A percentile compares a stretch with the other conserved stretches of the same genome.
Evolutionary conservation across 2,113 vertebrate species (phyloP).

Genomic region (Siniperca chuatsi): DNA sequence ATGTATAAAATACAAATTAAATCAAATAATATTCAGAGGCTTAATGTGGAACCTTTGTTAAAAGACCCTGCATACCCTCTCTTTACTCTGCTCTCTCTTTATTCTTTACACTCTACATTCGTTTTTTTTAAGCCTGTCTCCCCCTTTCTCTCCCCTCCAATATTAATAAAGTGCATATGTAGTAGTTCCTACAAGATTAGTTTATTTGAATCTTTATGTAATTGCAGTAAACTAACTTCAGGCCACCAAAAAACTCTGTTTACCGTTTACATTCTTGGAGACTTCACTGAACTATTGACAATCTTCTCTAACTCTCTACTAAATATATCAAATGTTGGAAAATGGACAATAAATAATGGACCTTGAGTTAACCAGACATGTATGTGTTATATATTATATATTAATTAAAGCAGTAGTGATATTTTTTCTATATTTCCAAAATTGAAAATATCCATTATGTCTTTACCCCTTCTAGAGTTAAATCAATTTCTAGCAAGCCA

Average conservation of each 20-base stretch:
- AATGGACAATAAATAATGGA: too few relatives aligned
- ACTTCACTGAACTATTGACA: neutral
- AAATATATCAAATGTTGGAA: too few relatives aligned
- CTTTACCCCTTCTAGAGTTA: neutral
- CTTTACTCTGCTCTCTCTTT: neutral
- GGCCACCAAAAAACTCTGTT: neutral
- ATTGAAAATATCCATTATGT: neutral
- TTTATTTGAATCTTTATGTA: neutral
- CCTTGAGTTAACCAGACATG: too few relatives aligned
- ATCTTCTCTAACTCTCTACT: too few relatives aligned
- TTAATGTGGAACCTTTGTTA: neutral
- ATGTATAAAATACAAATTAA: slow-evolving; percentile 8
- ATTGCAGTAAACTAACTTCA: neutral
- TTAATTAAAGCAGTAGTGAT: too few relatives aligned
- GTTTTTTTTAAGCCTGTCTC: neutral
- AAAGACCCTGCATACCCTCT: neutral
- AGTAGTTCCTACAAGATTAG: neutral
- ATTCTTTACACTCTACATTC: neutral
- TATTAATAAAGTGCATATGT: neutral
- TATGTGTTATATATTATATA: too few relatives aligned
- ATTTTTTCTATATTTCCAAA: too few relatives aligned
- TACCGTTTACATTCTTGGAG: neutral
- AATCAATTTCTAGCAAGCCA: neutral
- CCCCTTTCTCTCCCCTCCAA: neutral
- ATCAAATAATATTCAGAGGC: slow-evolving; percentile 4